Conservation (phyloP, 2,113 vertebrate species). For the Chlamydotis undulata region DNA sequence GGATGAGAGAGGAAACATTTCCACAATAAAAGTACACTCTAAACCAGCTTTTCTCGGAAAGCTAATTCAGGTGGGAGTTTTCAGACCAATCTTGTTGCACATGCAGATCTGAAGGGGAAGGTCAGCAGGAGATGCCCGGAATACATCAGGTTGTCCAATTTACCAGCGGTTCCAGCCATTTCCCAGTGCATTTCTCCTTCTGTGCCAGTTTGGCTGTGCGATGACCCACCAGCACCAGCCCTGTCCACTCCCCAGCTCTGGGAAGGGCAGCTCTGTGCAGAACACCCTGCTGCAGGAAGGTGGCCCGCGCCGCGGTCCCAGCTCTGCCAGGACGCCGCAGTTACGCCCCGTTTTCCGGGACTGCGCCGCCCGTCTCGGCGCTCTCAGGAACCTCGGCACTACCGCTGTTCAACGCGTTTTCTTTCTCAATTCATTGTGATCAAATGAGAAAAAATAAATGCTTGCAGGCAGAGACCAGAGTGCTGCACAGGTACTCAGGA, state of each 20-base stretch:
- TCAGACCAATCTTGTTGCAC: background rate
- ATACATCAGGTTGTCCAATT: background rate
- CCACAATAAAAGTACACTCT: background rate
- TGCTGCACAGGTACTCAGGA: too few relatives aligned
- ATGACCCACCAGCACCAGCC: background rate
- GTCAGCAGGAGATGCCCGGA: conserved; percentile 7
- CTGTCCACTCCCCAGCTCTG: too few relatives aligned
- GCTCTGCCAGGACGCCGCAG: background rate
- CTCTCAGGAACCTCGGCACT: background rate
- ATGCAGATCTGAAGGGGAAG: background rate
- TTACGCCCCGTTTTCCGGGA: background rate
- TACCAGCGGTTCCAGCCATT: background rate
- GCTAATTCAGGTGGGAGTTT: background rate
- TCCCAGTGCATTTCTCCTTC: background rate
- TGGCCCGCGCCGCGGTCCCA: background rate
- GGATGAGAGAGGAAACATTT: background rate
- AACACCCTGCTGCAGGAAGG: background rate
- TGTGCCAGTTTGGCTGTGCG: background rate
- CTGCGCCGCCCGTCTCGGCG: too few relatives aligned
- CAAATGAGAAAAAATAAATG: background rate
- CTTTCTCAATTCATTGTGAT: background rate
- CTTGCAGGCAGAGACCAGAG: background rate
- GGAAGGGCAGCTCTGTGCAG: background rate
- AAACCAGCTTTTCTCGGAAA: background rate
- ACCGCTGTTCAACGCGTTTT: background rate